Evolutionary conservation across 2,113 vertebrate genomes (phyloP), one percentile per base, ranked within the genome.

Genomic region (Cynoglossus semilaevis): DNA sequence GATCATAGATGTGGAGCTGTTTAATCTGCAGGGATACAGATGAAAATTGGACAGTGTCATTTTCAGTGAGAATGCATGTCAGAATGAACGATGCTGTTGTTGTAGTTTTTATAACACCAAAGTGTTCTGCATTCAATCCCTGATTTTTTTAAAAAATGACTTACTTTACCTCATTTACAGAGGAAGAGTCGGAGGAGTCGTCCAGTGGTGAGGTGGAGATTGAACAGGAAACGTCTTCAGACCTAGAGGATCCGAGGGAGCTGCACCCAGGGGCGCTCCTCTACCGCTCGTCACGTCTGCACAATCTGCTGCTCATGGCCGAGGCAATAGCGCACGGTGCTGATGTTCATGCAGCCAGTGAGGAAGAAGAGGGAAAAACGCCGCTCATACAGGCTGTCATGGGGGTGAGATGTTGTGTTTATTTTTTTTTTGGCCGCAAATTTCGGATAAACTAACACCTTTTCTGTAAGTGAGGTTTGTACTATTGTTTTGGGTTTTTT

Each of bases 311-410:
- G 0, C 90, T 91, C 63, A 98, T 99, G 96, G 94, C 95, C 0
- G 94, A 98, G 70, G 95, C 97, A 1, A 63, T 99, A 81, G 96
- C 97, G n/a, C 94, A 95, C 0, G 95, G 95, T 15, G 97, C 95
- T 38, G 94, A 96, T 15, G 91, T 97, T 19, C 98, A 98, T 59
- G 91, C 91, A 67, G 82, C 92, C 38, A 92, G 91, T 0, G 50
- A 85, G 19, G 95, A 95, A 61, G 92, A 96, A 72, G 90, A 94
- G 63, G 93, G 92, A 61, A 90, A 90, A 67, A 98, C 94, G 0
- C 91, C 97, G 0, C 93, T 98, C 59, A 97, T 99, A 77, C 95
- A 98, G 85, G 95, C 96, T 0, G 96, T 99, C 9, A 72, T 86
- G 47, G 96, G 96, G 94, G 96, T 99, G 88, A 84, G 95, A 48